Evolutionary conservation across 2,113 vertebrate species (phyloP).

Genomic region (Lagopus muta): DNA sequence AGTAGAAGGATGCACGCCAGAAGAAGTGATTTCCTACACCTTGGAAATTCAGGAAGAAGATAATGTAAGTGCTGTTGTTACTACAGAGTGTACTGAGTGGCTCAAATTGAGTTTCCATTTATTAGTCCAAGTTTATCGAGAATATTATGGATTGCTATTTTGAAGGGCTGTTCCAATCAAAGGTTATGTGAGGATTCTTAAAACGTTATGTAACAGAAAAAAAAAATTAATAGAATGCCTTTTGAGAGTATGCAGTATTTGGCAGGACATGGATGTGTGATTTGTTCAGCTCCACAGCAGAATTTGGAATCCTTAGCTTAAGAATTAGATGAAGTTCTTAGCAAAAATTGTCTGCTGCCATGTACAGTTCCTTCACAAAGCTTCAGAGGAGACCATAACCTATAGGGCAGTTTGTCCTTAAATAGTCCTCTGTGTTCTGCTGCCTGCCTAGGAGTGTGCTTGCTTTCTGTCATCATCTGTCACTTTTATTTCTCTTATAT

Average conservation of each 20-base stretch:
- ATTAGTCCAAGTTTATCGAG: neutral
- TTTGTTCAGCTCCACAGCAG: constrained; percentile 22
- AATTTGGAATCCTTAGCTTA: neutral
- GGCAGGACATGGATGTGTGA: neutral
- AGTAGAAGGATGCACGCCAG: constrained; percentile 88
- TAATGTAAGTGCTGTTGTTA: constrained; percentile 79
- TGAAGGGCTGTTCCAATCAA: neutral
- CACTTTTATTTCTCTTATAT: neutral
- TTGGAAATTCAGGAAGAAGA: constrained; percentile 97
- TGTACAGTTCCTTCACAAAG: neutral
- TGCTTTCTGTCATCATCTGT: neutral
- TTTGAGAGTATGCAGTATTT: neutral
- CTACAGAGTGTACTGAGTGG: rapidly evolving
- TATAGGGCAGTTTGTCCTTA: neutral
- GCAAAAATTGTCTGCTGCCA: neutral
- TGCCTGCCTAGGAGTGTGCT: neutral
- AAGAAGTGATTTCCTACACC: constrained; percentile 92
- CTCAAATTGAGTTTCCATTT: neutral
- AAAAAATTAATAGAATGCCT: neutral
- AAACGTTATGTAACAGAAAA: neutral
- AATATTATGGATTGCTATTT: neutral
- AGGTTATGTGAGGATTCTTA: neutral
- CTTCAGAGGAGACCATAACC: neutral
- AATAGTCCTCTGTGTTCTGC: neutral
- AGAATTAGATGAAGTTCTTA: neutral